Evolutionary conservation across 1,140 invertebrate genomes (phyloP).

Genomic region (Whitmania pigra): DNA sequence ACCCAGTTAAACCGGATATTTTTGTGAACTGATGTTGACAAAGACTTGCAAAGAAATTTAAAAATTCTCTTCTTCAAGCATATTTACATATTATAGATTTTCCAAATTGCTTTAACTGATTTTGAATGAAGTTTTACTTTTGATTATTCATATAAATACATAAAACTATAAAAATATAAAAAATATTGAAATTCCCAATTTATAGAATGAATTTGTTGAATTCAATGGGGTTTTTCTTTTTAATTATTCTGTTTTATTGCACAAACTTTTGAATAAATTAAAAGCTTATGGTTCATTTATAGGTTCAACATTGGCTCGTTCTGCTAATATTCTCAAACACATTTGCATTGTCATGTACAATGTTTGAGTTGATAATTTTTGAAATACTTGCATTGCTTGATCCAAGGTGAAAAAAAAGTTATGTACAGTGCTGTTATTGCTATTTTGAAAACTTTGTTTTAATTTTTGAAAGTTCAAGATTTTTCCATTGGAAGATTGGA

Average conservation of each 20-base stretch:
- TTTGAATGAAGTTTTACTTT: no score
- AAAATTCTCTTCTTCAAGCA: no score
- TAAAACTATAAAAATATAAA: no score
- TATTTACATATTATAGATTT: no score
- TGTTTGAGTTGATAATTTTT: constrained; percentile 99
- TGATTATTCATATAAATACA: no score
- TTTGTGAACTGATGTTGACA: no score
- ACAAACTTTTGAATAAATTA: constrained; percentile 18
- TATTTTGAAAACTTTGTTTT: neutral
- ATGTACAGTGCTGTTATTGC: neutral
- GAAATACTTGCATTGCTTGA: constrained; percentile 91
- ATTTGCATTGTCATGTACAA: constrained; percentile 91
- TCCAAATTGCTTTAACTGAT: no score
- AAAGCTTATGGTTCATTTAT: constrained; percentile 24
- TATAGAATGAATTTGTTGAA: neutral
- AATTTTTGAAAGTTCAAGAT: constrained; percentile 62
- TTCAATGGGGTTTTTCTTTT: neutral
- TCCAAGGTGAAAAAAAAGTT: constrained; percentile 52
- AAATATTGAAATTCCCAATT: neutral
- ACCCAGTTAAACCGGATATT: no score
- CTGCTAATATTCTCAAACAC: constrained; percentile 92
- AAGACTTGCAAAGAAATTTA: no score
- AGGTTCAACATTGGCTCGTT: constrained; percentile 77
- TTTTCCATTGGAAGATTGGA: constrained; percentile 87
- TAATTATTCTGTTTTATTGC: neutral